Percentiles rank a stretch among this genome's conserved stretches.
Evolutionary conservation across 1,140 invertebrate species (phyloP).

Genomic region (Drosophila varians): DNA sequence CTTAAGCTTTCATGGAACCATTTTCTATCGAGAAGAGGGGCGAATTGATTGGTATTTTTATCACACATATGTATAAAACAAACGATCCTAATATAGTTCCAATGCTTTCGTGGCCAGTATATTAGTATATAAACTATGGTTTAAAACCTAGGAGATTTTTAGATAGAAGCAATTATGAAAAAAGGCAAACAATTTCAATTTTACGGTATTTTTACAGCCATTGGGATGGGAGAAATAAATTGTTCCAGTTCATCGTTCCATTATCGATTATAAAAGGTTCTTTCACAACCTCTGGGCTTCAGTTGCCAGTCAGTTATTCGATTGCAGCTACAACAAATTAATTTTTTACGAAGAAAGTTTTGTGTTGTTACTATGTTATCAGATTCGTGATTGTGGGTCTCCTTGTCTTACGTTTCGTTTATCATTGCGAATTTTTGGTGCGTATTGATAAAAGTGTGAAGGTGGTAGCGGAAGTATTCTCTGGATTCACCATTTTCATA

Average conservation of each 20-base stretch:
- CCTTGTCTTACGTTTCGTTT: constrained; percentile 30
- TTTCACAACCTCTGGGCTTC: not conserved
- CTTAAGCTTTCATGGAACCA: no score
- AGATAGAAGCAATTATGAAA: not conserved
- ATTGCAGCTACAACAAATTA: constrained; percentile 37
- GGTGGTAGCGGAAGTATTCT: constrained; percentile 1
- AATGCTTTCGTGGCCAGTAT: no score
- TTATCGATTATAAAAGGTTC: not conserved
- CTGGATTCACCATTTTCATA: constrained; percentile 1
- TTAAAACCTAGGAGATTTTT: not conserved
- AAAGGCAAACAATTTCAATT: not conserved
- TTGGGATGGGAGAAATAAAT: not conserved
- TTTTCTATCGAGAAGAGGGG: no score
- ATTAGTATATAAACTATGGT: no score
- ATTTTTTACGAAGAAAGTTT: constrained; percentile 41
- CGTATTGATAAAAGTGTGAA: constrained; percentile 10
- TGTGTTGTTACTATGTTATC: constrained; percentile 41
- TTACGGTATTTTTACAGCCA: no score
- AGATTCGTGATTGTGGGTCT: constrained; percentile 37
- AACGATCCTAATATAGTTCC: no score
- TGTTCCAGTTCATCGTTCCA: constrained; percentile 24
- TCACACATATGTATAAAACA: no score
- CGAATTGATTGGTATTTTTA: no score
- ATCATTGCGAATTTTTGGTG: constrained; percentile 29
- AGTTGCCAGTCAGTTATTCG: constrained; percentile 20